Evolutionary conservation across 2,797 vertebrate species (phyloP), one percentile per base, ranked within the genome.

Genomic region (Rhinogobio ventralis): DNA sequence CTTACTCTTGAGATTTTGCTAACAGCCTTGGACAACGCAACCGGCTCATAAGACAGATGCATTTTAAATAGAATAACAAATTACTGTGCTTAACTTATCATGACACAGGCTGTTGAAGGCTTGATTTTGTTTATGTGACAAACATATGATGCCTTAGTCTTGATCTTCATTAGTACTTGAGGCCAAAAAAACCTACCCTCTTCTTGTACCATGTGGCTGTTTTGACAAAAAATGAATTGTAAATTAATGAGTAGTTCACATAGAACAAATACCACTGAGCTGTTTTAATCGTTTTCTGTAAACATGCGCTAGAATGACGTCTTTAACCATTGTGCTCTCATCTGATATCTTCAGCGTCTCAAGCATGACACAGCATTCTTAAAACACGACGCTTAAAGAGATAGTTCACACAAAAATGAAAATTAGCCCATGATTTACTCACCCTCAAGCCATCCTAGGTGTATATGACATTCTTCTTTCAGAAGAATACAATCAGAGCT

Each of bases 1-100:
- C 28, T 64, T 74, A 57, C 81, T 74, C 57, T 73, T 74, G 71
- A 82, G 69, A 82, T 72, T 82, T 66, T 49, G 30, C 57, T 74
- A 82, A 74, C 42, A 82, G 80, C 68, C 68, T 73, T 82, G 80
- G 68, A 82, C 28, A n/a, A 82, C 25, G 25, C 2, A 2, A 30
- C 19, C 8, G 30, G 49, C 71, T 74, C 55, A 64, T 72, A 74
- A 72, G 42, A 60, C 28, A 10, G 28, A 74, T 74, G 42, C 39
- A 82, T 74, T 74, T 64, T 13, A 82, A 39, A 14, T 74, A 64
- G 20, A 64, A 82, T 19, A 74, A 82, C 23, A 74, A 82, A 73
- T 73, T 73, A 82, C 80, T 73, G 53, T 23, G 17, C 60, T 45
- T 82, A 74, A 82, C 55, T 74, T 30, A 46, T 57, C 69, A 82